Evolutionary conservation across 1,140 invertebrate genomes (phyloP).

Genomic region (Papilio aristodemus): DNA sequence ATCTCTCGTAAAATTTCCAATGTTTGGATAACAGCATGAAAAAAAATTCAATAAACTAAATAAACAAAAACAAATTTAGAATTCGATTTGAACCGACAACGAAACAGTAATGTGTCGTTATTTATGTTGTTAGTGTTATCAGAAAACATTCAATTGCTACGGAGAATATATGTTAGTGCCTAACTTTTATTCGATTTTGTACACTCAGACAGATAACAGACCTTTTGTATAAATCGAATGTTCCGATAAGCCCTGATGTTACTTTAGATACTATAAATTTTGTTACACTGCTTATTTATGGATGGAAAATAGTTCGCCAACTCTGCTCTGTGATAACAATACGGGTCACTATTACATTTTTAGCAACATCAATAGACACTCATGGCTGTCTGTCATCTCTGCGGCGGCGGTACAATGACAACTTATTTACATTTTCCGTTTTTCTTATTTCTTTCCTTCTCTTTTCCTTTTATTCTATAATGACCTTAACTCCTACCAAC

Average conservation of each 20-base stretch:
- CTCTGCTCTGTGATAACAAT: conserved; percentile 14
- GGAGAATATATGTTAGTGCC: conserved; percentile 23
- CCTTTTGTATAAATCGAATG: conserved; percentile 30
- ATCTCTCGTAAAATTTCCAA: not conserved
- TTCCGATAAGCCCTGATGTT: not conserved
- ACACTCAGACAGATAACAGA: conserved; percentile 20
- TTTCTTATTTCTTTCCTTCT: not conserved
- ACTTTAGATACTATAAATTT: conserved; percentile 9
- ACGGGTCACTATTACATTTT: not conserved
- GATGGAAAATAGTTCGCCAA: not conserved
- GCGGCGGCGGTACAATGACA: not conserved
- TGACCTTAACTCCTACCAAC: not conserved
- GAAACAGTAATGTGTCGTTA: conserved; percentile 7
- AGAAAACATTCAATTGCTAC: conserved; percentile 25
- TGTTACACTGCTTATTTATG: conserved; percentile 10
- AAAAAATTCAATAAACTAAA: not conserved
- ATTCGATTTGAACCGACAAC: not conserved
- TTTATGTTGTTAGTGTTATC: conserved; percentile 29
- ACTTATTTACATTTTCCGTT: conserved; percentile 11
- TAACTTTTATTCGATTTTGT: conserved; percentile 31
- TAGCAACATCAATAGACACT: conserved; percentile 1
- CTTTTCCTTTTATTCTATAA: not conserved
- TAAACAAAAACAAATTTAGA: conserved; percentile 8
- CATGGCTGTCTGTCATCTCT: not conserved
- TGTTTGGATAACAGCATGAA: not conserved